These are phyloP conservation scores for Schlechtendalia chinensis DNA, from an alignment of 1,140 invertebrate genomes.

Conservation along the genomic window DNA sequence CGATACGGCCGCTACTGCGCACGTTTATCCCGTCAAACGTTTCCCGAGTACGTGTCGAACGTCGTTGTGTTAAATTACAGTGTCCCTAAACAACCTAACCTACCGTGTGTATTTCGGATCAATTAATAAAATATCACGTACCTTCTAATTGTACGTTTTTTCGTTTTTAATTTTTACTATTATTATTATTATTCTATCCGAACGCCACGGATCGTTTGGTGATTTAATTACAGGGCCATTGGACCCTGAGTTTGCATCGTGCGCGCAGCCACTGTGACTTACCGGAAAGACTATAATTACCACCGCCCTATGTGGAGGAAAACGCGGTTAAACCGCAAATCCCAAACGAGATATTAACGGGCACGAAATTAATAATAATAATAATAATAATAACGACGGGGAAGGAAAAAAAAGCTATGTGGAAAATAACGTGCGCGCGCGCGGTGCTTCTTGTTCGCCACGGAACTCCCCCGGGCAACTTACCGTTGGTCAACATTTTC, in stretches of 20 bases:
- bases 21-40: slow-evolving; percentile 7
- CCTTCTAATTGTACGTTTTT: neutral
- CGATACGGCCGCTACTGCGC: neutral
- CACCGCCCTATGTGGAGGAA: no score
- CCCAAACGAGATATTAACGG: no score
- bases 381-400: no score
- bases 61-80: neutral
- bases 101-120: no score
- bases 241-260: slow-evolving; percentile 16
- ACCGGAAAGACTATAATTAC: slow-evolving; percentile 17
- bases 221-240: slow-evolving; percentile 32
- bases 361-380: no score
- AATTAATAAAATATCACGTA: no score
- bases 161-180: neutral
- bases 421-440: no score
- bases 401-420: no score
- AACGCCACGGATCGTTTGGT: slow-evolving; percentile 17
- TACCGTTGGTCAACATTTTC: slow-evolving; percentile 78
- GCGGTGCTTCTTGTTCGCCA: no score
- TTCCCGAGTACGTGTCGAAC: neutral
- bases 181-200: neutral
- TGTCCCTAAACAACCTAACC: neutral
- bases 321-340: no score
- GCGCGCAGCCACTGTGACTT: slow-evolving; percentile 14
- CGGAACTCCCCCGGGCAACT: no score